Conservation (phyloP, 2,797 vertebrate species). For the Myotis pilosus region DNA sequence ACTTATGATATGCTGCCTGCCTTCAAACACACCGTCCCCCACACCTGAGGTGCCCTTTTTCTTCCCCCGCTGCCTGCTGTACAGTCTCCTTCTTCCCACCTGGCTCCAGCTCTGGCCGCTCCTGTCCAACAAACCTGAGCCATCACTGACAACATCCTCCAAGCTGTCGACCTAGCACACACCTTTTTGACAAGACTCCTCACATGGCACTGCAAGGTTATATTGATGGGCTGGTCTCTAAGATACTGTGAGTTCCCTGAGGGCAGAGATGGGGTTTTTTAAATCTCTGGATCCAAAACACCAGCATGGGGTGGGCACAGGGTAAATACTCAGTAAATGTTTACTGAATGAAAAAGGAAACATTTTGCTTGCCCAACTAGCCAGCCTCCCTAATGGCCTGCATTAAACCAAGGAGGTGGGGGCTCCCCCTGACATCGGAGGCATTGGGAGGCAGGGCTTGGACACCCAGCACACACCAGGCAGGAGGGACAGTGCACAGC, state of each 20-base stretch:
- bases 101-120: not conserved
- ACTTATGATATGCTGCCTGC: accelerated
- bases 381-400: not conserved
- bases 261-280: not conserved
- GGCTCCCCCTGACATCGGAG: not conserved
- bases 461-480: not conserved
- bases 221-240: not conserved
- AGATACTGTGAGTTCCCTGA: not conserved
- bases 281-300: not conserved
- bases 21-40: not conserved
- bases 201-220: not conserved
- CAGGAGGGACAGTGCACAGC: not conserved
- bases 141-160: accelerated
- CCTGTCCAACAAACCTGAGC: not conserved
- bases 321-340: not conserved
- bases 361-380: not conserved
- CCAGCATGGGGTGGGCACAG: not conserved
- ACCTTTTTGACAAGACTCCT: no score
- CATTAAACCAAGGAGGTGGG: not conserved
- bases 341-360: not conserved
- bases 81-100: not conserved
- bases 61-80: not conserved
- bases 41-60: not conserved
- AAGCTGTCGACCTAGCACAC: not conserved
- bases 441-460: accelerated